phyloP scores from a whole-genome alignment of 2,797 vertebrate genomes.

The Clarias platycephalus region DNA sequence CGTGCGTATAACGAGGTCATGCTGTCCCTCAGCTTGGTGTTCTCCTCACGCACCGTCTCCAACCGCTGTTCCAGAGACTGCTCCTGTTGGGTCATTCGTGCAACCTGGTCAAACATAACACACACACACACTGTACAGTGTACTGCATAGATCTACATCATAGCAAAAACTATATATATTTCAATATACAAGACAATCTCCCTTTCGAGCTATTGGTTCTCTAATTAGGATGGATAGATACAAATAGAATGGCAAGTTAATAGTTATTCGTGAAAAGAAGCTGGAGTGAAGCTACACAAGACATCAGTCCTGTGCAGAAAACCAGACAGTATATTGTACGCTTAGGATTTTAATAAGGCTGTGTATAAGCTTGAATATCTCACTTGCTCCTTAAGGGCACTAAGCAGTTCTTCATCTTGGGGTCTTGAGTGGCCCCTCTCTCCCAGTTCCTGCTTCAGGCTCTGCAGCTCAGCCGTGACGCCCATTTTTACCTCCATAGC shows the following conservation, averaged over 20 bases:
- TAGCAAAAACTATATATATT: not conserved
- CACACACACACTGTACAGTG: slow-evolving; percentile 5
- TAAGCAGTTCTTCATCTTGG: slow-evolving; percentile 75
- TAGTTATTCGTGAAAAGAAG: not conserved
- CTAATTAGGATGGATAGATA: no score
- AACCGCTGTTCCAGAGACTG: slow-evolving; percentile 69
- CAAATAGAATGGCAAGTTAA: not conserved
- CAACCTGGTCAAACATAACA: slow-evolving; percentile 65
- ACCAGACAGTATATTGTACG: not conserved
- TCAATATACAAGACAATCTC: not conserved
- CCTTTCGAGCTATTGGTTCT: no score
- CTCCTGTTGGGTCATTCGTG: slow-evolving; percentile 72
- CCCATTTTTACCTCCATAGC: slow-evolving; percentile 71
- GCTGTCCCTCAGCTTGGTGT: slow-evolving; percentile 68
- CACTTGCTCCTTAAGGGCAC: slow-evolving; percentile 78
- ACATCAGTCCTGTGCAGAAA: not conserved
- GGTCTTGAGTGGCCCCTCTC: slow-evolving; percentile 61
- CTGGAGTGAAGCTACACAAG: not conserved
- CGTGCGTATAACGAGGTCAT: slow-evolving; percentile 66
- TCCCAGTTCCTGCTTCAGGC: slow-evolving; percentile 69
- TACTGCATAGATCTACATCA: not conserved
- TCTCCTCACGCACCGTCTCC: slow-evolving; percentile 67
- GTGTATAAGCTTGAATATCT: not conserved
- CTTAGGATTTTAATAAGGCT: not conserved
- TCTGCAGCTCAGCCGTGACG: slow-evolving; percentile 72